phyloP scores from a whole-genome alignment of 2,888 invertebrate genomes.

The Pterobdella sp. region DNA sequence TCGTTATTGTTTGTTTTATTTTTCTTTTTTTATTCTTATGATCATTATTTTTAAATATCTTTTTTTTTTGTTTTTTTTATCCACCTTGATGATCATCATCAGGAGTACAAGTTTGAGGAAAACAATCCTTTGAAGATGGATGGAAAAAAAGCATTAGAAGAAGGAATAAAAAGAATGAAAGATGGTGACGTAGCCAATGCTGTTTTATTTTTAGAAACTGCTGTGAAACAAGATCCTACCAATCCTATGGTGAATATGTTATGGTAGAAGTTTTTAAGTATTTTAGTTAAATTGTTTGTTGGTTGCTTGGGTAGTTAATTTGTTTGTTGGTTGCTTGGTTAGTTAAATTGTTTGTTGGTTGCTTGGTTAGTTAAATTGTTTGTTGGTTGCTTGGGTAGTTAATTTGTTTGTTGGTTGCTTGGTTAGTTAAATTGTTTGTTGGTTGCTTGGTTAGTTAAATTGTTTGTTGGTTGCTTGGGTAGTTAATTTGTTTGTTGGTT shows the following conservation, averaged over 20 bases:
- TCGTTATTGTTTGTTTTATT: constrained; percentile 14
- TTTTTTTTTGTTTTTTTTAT: background rate
- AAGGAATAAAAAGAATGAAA: constrained; percentile 72
- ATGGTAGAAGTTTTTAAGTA: no score
- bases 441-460: no score
- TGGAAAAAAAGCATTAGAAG: constrained; percentile 65
- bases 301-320: no score
- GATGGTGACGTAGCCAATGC: constrained; percentile 89
- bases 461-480: no score
- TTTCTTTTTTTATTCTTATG: background rate
- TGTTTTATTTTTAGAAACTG: constrained; percentile 89
- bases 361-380: no score
- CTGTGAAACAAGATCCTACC: constrained; percentile 53
- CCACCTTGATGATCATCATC: constrained; percentile 31
- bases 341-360: no score
- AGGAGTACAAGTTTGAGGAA: constrained; percentile 71
- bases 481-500: no score
- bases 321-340: no score
- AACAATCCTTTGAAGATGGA: constrained; percentile 58
- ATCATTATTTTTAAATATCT: background rate
- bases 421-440: no score
- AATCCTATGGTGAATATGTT: constrained; percentile 21
- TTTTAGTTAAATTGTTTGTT: no score
- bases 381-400: no score
- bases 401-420: no score